A percentile compares a stretch with the other conserved stretches of the same genome.
phyloP scores from a whole-genome alignment of 2,797 vertebrate species.

The Caiman crocodilus region DNA sequence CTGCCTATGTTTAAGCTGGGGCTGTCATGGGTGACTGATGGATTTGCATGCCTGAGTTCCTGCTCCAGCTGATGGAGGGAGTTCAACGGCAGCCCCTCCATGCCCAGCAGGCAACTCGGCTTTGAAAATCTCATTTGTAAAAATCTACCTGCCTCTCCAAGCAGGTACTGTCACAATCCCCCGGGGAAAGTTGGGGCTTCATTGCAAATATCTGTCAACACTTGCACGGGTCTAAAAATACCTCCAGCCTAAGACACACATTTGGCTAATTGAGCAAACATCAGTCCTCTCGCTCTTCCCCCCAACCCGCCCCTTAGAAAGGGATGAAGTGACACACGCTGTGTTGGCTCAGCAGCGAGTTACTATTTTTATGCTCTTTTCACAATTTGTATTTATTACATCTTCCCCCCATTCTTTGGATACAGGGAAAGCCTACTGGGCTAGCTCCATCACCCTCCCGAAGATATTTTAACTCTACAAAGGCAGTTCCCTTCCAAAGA shows the following conservation, averaged over 20 bases:
- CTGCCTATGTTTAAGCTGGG: background rate
- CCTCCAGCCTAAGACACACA: background rate
- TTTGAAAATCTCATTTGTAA: background rate
- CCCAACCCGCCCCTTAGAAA: background rate
- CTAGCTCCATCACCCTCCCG: background rate
- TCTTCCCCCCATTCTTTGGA: background rate
- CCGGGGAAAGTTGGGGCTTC: background rate
- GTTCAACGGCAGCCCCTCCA: background rate
- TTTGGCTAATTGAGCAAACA: background rate
- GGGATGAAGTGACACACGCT: background rate
- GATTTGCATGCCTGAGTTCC: rapidly evolving
- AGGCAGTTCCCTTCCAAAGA: background rate
- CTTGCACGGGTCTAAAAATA: background rate
- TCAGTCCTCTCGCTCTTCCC: background rate
- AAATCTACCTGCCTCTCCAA: background rate
- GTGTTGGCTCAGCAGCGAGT: background rate
- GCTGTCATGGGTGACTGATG: rapidly evolving
- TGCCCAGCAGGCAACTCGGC: too few species aligned
- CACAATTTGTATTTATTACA: background rate
- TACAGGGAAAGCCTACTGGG: background rate
- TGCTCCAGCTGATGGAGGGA: background rate
- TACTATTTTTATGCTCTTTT: conserved; percentile 1
- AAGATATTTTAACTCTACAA: background rate
- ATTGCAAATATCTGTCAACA: background rate
- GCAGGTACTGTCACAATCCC: background rate